Percentiles rank a stretch among this genome's conserved stretches.
Evolutionary conservation across 2,888 invertebrate species (phyloP).

Genomic region (Hirudinaria manillensis): DNA sequence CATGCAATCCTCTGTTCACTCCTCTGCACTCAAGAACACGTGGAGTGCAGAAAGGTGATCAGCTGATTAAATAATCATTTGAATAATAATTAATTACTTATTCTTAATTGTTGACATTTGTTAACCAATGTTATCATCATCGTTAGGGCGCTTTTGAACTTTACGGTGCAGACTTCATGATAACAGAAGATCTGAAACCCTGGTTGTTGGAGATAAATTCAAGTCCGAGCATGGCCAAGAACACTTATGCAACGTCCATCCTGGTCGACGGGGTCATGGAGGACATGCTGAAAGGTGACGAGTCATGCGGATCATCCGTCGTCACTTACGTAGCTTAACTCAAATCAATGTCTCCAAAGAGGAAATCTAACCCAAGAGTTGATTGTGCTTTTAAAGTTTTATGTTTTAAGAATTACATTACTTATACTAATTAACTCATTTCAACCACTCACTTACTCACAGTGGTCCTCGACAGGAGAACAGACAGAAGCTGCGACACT

Average conservation of each 20-base stretch:
- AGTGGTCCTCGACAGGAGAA: slow-evolving; percentile 52
- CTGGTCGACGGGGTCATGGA: slow-evolving; percentile 74
- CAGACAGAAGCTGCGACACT: slow-evolving; percentile 50
- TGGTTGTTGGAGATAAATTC: slow-evolving; percentile 90
- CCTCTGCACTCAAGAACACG: slow-evolving; percentile 66
- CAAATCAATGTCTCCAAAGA: no score
- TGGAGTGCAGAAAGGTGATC: slow-evolving; percentile 52
- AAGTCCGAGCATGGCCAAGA: slow-evolving; percentile 71
- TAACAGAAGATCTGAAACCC: slow-evolving; percentile 71
- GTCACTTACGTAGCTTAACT: neutral
- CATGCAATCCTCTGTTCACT: slow-evolving; percentile 73
- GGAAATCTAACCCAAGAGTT: no score
- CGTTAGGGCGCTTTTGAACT: slow-evolving; percentile 73
- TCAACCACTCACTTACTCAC: slow-evolving; percentile 19
- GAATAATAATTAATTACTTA: neutral
- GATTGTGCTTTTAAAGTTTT: no score
- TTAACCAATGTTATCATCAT: neutral
- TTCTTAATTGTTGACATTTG: neutral
- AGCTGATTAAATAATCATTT: neutral
- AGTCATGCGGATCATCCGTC: neutral
- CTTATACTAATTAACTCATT: neutral
- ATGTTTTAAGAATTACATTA: neutral
- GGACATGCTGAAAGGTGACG: slow-evolving; percentile 75
- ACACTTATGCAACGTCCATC: slow-evolving; percentile 74
- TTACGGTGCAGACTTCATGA: slow-evolving; percentile 86